These are phyloP conservation scores for Bombus affinis DNA, from an alignment of 1,140 invertebrate species.

Conservation along the genomic window DNA sequence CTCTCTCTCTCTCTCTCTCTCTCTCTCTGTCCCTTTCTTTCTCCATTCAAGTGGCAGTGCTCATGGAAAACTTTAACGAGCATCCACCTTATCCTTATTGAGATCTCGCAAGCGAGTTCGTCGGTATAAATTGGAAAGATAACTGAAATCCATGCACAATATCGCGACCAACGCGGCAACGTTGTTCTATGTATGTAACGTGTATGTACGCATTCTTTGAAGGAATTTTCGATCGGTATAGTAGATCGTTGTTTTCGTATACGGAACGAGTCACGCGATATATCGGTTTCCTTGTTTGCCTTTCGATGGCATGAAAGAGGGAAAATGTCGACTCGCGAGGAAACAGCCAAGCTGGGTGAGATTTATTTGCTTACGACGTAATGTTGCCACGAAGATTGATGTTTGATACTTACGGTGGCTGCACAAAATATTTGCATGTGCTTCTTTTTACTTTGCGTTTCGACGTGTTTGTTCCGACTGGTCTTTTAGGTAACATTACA, in stretches of 20 bases:
- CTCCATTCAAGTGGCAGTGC: neutral
- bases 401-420: neutral
- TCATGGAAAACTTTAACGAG: constrained; percentile 17
- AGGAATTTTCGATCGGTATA: neutral
- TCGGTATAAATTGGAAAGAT: constrained; percentile 18
- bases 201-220: neutral
- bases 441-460: neutral
- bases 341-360: neutral
- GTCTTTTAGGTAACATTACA: neutral
- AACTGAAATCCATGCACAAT: constrained; percentile 6
- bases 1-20: neutral
- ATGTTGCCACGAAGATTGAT: neutral
- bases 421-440: neutral
- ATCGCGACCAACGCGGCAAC: neutral
- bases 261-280: neutral
- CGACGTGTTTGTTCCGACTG: neutral
- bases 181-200: too few relatives aligned
- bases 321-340: neutral
- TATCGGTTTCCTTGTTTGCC: neutral
- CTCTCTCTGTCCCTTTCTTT: neutral
- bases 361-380: constrained; percentile 15
- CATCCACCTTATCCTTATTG: neutral
- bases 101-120: neutral
- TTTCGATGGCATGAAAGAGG: neutral
- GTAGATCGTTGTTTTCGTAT: neutral